Percentiles rank a stretch among this genome's conserved stretches.
Conservation (phyloP, 2,797 vertebrate genomes). For the Leuciscus waleckii region DNA sequence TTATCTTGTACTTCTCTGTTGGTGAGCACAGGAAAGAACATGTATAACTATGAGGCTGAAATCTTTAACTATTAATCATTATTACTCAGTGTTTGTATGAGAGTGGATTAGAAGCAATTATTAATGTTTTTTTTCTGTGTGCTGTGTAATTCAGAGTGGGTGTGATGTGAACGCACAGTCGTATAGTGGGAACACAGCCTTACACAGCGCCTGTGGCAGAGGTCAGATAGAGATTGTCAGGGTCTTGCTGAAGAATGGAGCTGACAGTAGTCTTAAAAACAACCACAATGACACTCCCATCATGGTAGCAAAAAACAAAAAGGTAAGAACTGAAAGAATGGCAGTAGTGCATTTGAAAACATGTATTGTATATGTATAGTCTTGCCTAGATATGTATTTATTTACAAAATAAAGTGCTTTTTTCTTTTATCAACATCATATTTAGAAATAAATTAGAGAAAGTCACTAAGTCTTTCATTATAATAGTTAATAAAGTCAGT, state of each 20-base stretch:
- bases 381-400: neutral
- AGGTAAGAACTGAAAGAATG: constrained; percentile 69
- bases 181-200: constrained; percentile 89
- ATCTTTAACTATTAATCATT: neutral
- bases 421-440: neutral
- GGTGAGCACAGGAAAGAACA: neutral
- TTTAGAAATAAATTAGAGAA: neutral
- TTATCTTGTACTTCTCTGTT: constrained; percentile 2
- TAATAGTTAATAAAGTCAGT: neutral
- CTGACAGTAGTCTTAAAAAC: constrained; percentile 89
- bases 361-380: neutral
- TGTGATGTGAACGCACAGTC: constrained; percentile 89
- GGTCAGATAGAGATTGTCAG: constrained; percentile 86
- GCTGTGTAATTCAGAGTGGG: constrained; percentile 75
- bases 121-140: constrained; percentile 9
- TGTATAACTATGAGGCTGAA: neutral
- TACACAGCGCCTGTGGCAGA: constrained; percentile 88
- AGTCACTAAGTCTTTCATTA: neutral
- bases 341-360: neutral
- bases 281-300: constrained; percentile 91
- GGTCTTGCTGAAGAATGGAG: constrained; percentile 85
- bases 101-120: neutral
- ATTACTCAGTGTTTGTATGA: neutral
- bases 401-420: neutral
- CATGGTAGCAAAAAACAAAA: constrained; percentile 89